Conservation (phyloP, 2,113 vertebrate species). For the Zootoca vivipara region DNA sequence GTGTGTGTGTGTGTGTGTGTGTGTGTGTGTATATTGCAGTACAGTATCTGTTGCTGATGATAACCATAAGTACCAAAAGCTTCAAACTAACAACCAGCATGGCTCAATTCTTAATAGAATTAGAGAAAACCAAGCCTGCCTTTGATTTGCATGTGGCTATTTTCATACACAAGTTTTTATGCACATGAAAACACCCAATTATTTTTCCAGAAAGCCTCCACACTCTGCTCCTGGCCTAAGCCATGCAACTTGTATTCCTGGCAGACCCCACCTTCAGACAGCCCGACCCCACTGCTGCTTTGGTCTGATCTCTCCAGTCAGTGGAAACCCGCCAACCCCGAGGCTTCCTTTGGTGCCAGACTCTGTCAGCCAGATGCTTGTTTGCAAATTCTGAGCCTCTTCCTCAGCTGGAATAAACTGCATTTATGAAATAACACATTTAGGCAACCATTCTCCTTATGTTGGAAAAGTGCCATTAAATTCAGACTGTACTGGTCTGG, state of each 20-base stretch:
- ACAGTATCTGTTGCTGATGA: not conserved
- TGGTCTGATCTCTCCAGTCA: not conserved
- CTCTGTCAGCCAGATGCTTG: slow-evolving; percentile 7
- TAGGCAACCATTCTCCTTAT: not conserved
- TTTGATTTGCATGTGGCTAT: slow-evolving; percentile 16
- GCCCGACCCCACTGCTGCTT: slow-evolving; percentile 22
- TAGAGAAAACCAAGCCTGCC: not conserved
- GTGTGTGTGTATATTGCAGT: too few relatives aligned
- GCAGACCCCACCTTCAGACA: slow-evolving; percentile 17
- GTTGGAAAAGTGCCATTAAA: slow-evolving; percentile 6
- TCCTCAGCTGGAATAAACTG: slow-evolving; percentile 27
- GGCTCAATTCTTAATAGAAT: not conserved
- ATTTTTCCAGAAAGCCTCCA: slow-evolving; percentile 8
- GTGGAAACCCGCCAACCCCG: not conserved
- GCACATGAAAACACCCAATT: not conserved
- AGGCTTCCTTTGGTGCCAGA: not conserved
- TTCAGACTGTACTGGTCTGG: not conserved
- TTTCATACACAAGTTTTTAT: slow-evolving; percentile 29
- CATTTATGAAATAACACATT: slow-evolving; percentile 12
- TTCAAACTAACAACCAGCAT: not conserved
- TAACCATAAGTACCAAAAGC: not conserved
- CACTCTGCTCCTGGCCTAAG: slow-evolving; percentile 25
- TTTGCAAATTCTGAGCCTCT: slow-evolving; percentile 24
- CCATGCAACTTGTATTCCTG: slow-evolving; percentile 21
- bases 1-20: too few relatives aligned